Evolutionary conservation across 1,140 invertebrate genomes (phyloP).

Genomic region (Ooceraea biroi): DNA sequence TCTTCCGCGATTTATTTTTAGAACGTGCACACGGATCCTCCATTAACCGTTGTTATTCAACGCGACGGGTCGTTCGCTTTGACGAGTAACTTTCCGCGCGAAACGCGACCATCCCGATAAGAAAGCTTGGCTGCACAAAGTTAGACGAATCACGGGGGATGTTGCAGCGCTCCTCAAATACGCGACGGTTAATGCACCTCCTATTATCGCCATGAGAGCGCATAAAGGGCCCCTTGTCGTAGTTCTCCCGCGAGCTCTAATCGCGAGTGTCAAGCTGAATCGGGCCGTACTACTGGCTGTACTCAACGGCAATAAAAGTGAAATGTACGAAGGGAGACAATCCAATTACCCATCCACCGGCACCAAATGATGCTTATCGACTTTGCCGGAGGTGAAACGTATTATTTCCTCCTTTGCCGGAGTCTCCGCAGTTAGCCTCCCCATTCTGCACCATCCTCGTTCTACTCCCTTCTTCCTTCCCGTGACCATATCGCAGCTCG

Average conservation of each 20-base stretch:
- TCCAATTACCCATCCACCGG: constrained; percentile 77
- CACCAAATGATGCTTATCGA: constrained; percentile 73
- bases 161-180: constrained; percentile 40
- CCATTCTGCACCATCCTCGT: neutral
- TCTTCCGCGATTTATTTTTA: neutral
- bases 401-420: constrained; percentile 68
- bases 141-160: constrained; percentile 30
- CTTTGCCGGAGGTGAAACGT: constrained; percentile 63
- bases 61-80: neutral
- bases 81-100: neutral
- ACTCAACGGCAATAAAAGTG: constrained; percentile 65
- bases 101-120: neutral
- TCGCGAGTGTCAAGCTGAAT: constrained; percentile 66
- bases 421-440: neutral
- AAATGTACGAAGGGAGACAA: constrained; percentile 78
- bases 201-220: constrained; percentile 32
- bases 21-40: neutral
- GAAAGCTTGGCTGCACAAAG: constrained; percentile 2
- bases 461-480: too few relatives aligned
- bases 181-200: constrained; percentile 43
- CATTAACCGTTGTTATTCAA: neutral
- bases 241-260: constrained; percentile 61
- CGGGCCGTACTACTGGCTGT: constrained; percentile 40
- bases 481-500: neutral
- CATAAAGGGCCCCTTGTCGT: constrained; percentile 41